Evolutionary conservation across 2,888 invertebrate species (phyloP), one percentile per base, ranked within the genome.

Genomic region (Meteorus cinctellus): DNA sequence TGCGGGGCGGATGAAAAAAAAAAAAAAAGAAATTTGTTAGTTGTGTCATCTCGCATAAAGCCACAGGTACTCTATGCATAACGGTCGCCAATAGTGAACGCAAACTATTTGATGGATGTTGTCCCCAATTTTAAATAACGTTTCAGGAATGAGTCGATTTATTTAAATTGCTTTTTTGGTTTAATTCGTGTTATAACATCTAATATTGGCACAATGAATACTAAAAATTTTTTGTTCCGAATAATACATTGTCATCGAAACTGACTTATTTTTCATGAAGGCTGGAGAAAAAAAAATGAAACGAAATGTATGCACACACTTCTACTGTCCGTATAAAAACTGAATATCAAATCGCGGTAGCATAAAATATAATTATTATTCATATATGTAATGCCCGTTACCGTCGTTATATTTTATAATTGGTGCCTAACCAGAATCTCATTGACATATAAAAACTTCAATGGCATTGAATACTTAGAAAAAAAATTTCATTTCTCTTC

Each of bases 61-160:
- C 66, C 27, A 41, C 48, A 69, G 55, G 31, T 19, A 63, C n/a
- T 59, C 19, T 76, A 70, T 74, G 69, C 74, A 73, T 71, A 74
- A 80, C 77, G 78, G 80, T 83, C 84, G 81, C 83, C 82, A 81
- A 83, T 82, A 80, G 81, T 85, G 82, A 82, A 84, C 81, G 76
- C 75, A 78, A 83, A 72, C 80, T 80, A 80, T 62, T 60, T 73
- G 51, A 45, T 69, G 63, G 29, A 62, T 31, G 14, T 16, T 29
- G 62, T 31, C 62, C 59, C 59, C 12, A 60, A 24, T 60, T 14
- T n/a, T 5, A 4, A 60, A 27, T 10, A 60, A 60, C 29, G n/a
- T 45, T 65, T 70, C 70, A 29, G 55, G 51, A 67, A 76, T 79
- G 55, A 74, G 41, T 60, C 48, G 31, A 74, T 59, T 72, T 74